These are phyloP conservation scores for Heliconius ethilla DNA, from an alignment of 2,888 invertebrate genomes.

Conservation along the genomic window DNA sequence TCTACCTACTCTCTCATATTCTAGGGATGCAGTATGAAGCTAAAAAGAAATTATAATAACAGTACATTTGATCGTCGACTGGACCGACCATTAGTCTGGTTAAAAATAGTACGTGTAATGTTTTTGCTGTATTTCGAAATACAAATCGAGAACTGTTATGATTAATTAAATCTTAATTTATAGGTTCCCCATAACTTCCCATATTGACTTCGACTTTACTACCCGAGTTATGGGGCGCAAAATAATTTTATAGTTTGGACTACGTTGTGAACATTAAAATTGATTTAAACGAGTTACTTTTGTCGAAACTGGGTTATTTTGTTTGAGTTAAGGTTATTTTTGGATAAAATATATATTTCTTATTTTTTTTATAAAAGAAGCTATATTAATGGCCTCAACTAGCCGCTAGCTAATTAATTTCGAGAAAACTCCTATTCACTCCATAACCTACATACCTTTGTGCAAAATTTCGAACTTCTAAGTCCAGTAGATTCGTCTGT, in stretches of 20 bases:
- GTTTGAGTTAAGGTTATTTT: neutral
- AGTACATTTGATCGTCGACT: neutral
- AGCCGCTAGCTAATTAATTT: no score
- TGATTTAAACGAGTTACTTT: neutral
- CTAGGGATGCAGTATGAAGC: neutral
- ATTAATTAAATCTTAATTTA: constrained; percentile 13
- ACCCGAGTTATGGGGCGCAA: neutral
- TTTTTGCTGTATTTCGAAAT: neutral
- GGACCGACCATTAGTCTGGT: neutral
- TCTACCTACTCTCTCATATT: neutral
- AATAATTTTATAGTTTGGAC: constrained; percentile 6
- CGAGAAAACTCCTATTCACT: no score
- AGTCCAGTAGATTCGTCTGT: neutral
- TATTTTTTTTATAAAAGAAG: neutral
- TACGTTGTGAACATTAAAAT: neutral
- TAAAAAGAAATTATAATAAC: no score
- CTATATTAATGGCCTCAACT: no score
- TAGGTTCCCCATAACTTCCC: constrained; percentile 3
- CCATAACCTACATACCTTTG: no score
- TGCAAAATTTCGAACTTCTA: no score
- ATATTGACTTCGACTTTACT: constrained; percentile 2
- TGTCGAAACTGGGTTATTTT: neutral
- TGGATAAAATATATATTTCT: neutral
- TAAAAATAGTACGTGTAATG: neutral
- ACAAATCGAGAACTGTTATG: neutral